phyloP scores from a whole-genome alignment of 2,113 vertebrate species.

The Nymphicus hollandicus region DNA sequence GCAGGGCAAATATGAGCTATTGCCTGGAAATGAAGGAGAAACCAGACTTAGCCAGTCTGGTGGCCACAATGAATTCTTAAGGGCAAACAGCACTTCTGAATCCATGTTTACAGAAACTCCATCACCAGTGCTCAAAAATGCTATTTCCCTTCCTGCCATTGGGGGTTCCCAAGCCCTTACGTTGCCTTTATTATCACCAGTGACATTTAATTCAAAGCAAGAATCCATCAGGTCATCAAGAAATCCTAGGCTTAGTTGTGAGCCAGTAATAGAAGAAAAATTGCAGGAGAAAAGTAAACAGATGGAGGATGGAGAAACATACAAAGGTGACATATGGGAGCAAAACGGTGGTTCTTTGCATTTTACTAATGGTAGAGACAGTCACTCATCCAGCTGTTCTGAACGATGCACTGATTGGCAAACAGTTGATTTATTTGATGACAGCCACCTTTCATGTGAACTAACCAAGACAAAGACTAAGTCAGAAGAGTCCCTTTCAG shows the following conservation, averaged over 20 bases:
- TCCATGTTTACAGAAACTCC: constrained; percentile 88
- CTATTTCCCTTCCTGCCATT: constrained; percentile 95
- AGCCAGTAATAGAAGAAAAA: constrained; percentile 78
- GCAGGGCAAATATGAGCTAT: constrained; percentile 93
- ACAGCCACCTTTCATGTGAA: constrained; percentile 77
- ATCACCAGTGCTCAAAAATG: constrained; percentile 96
- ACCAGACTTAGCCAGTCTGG: constrained; percentile 72
- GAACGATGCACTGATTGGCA: constrained; percentile 86
- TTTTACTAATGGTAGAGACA: constrained; percentile 79
- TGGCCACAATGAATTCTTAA: constrained; percentile 84
- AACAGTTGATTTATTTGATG: constrained; percentile 85
- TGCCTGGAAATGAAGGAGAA: constrained; percentile 85
- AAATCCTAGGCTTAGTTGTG: constrained; percentile 76
- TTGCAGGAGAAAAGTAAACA: constrained; percentile 73
- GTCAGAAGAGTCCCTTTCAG: constrained; percentile 86
- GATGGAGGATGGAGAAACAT: constrained; percentile 73
- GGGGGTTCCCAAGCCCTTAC: constrained; percentile 94
- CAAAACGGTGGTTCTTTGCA: constrained; percentile 71
- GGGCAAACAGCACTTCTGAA: constrained; percentile 94
- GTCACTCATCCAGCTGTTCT: constrained; percentile 80
- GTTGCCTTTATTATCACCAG: constrained; percentile 84
- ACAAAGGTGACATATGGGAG: constrained; percentile 74
- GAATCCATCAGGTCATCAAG: constrained; percentile 81
- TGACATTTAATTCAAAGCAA: constrained; percentile 81
- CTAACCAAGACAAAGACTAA: constrained; percentile 82